Base-by-base conservation (phyloP, 1,140 invertebrate species). In the Andricus grossulariae region DNA sequence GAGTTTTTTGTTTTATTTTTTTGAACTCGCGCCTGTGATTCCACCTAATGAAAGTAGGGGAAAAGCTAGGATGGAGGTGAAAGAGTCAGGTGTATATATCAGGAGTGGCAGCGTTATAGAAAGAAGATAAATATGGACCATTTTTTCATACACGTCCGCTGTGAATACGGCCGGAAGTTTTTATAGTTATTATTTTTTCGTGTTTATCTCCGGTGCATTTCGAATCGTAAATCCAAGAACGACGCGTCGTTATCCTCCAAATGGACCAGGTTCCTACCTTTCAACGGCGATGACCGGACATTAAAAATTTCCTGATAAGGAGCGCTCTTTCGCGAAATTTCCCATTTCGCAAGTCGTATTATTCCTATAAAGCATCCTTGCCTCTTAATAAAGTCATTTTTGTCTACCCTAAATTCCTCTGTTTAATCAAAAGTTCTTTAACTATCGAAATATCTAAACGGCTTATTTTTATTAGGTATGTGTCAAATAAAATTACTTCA, bases 181-280 rank as follows among this genome's bases (percentile, higher is more conserved):
- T 89, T 90, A 88, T 86, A 88, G 88, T 89, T 89, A 90, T 90
- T 88, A 90, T 89, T 89, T 89, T 88, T 87, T 84, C 84, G 80
- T 86, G 86, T 88, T 85, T 87, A 85, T 88, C 86, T 82, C 80
- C 73, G 80, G 81, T 79, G 74, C 83, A 85, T 87, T 86, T 85
- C 82, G 79, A 86, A 81, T 88, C 87, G 85, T 85, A 88, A 88
- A 89, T 88, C 80, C 83, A 78, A 75, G 79, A 82, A 81, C 80
- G 84, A 75, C 80, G 81, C 72, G 54, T 74, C 75, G 79, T 84
- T 81, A 80, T 66, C 32, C 55, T 76, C 78, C 75, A 75, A 78
- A 81, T 78, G 79, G 74, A 66, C 60, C 60, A 66, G 60, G 25
- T 39, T 66, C 25, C 60, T 66, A 66, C 60, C 60, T 66, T 66